Evolutionary conservation across 1,140 invertebrate genomes (phyloP).

Genomic region (Drosophila tristis): DNA sequence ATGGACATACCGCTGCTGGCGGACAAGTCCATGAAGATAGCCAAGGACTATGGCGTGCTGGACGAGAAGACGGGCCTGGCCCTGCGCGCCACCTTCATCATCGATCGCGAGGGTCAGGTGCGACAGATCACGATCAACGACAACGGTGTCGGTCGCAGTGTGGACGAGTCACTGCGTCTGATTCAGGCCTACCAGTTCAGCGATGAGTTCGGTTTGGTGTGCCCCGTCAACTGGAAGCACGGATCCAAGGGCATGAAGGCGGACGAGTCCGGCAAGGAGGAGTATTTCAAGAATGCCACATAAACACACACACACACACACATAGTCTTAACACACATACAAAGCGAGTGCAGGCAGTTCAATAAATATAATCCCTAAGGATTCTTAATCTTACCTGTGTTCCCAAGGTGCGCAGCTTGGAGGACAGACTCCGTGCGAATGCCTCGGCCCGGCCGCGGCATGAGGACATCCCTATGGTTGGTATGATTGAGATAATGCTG

Average conservation of each 20-base stretch:
- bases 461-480: slow-evolving; percentile 87
- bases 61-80: slow-evolving; percentile 96
- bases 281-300: slow-evolving; percentile 53
- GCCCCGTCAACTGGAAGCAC: slow-evolving; percentile 96
- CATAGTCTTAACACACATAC: background rate
- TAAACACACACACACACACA: slow-evolving; percentile 6
- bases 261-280: slow-evolving; percentile 10
- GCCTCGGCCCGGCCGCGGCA: slow-evolving; percentile 91
- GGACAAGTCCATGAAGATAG: slow-evolving; percentile 95
- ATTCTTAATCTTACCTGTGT: slow-evolving; percentile 78
- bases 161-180: slow-evolving; percentile 96
- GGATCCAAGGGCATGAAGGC: slow-evolving; percentile 80
- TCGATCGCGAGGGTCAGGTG: slow-evolving; percentile 95
- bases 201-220: slow-evolving; percentile 97
- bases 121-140: slow-evolving; percentile 99
- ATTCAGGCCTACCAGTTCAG: slow-evolving; percentile 98
- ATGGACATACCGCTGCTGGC: slow-evolving; percentile 98
- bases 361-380: slow-evolving; percentile 9
- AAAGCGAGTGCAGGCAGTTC: slow-evolving; percentile 19
- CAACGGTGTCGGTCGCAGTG: slow-evolving; percentile 95
- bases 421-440: slow-evolving; percentile 90
- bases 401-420: slow-evolving; percentile 89
- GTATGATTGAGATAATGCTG: slow-evolving; percentile 81
- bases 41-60: slow-evolving; percentile 95
- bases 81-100: slow-evolving; percentile 98